Evolutionary conservation across 2,113 vertebrate species (phyloP).

Genomic region (Hyaena hyaena): DNA sequence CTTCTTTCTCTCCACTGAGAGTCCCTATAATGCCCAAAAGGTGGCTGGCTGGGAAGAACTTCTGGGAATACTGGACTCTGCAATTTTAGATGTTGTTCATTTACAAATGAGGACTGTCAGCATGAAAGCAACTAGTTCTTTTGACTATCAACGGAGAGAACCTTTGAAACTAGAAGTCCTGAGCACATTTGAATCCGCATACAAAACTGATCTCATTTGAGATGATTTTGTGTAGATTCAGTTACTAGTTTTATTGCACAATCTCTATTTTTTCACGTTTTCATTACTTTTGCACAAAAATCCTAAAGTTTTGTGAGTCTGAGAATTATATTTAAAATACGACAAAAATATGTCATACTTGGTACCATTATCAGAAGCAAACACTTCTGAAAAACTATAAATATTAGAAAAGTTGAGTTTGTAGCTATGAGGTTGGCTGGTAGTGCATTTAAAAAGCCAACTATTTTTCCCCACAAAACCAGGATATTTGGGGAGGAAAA

Average conservation of each 20-base stretch:
- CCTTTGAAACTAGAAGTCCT: not conserved
- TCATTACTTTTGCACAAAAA: not conserved
- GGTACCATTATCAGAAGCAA: not conserved
- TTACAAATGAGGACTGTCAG: not conserved
- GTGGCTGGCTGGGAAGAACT: not conserved
- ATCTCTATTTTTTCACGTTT: not conserved
- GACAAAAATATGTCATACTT: not conserved
- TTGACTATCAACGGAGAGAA: not conserved
- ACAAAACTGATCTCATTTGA: not conserved
- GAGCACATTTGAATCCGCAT: not conserved
- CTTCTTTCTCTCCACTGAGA: not conserved
- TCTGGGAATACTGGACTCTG: not conserved
- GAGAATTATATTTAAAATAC: not conserved
- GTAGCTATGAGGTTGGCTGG: not conserved
- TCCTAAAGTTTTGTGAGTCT: not conserved
- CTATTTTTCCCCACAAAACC: not conserved
- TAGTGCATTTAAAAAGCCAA: not conserved
- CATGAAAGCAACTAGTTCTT: not conserved
- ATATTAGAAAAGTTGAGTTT: not conserved
- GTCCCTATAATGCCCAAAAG: not conserved
- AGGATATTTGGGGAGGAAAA: rapidly evolving
- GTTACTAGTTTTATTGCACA: not conserved
- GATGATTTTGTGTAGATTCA: not conserved
- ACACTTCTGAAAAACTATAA: not conserved
- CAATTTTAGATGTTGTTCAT: not conserved